Conservation (phyloP, 2,888 invertebrate genomes). For the Nebria salina region DNA sequence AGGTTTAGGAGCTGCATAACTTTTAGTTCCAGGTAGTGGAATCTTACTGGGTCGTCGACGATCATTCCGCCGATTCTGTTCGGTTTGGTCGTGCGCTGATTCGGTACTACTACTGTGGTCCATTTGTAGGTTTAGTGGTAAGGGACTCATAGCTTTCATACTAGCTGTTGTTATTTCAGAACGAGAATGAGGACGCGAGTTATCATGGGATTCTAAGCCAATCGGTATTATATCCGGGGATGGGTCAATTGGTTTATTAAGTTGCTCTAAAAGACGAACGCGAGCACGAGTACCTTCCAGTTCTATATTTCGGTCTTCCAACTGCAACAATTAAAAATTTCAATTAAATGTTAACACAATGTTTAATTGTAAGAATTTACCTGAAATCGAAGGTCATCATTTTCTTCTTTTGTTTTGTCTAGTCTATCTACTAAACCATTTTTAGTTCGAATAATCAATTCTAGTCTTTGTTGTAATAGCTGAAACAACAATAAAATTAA, state of each 20-base stretch:
- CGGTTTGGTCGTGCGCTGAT: conserved; percentile 70
- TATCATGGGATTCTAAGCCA: conserved; percentile 58
- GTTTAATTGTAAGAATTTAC: conserved; percentile 61
- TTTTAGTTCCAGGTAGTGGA: conserved; percentile 71
- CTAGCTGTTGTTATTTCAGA: conserved; percentile 65
- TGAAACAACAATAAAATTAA: conserved; percentile 60
- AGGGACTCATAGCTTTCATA: conserved; percentile 69
- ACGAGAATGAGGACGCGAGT: conserved; percentile 63
- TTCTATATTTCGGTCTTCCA: conserved; percentile 85
- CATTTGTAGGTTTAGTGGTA: conserved; percentile 63
- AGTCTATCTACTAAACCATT: conserved; percentile 72
- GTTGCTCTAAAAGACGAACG: conserved; percentile 76
- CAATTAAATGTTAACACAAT: no score
- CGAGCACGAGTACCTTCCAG: conserved; percentile 83
- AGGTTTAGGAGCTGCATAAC: conserved; percentile 72
- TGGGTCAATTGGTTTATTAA: conserved; percentile 49
- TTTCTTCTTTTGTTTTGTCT: conserved; percentile 79
- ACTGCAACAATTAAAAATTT: conserved; percentile 62
- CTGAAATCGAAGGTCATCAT: conserved; percentile 84
- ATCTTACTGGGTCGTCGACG: conserved; percentile 75
- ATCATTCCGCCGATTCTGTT: conserved; percentile 57
- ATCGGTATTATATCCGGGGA: conserved; percentile 62
- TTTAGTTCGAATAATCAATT: conserved; percentile 74
- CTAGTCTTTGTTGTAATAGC: conserved; percentile 78
- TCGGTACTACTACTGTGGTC: conserved; percentile 74